A percentile compares a stretch with the other conserved stretches of the same genome.
Evolutionary conservation across 2,797 vertebrate species (phyloP).

Genomic region (Vireo griseus): DNA sequence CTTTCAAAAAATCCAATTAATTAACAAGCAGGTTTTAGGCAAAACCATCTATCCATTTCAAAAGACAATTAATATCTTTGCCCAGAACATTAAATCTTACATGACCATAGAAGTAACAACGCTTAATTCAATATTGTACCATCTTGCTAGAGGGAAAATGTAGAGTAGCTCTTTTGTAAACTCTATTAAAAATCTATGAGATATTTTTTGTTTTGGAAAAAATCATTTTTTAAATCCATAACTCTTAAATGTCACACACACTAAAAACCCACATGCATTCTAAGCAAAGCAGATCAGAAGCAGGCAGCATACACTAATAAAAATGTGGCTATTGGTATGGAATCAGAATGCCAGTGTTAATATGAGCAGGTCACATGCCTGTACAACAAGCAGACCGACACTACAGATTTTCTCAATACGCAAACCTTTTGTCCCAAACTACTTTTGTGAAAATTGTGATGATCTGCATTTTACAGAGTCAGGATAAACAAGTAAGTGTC

Average conservation of each 20-base stretch:
- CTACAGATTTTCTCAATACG: neutral
- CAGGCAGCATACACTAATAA: conserved; percentile 43
- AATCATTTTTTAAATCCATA: conserved; percentile 41
- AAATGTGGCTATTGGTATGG: conserved; percentile 11
- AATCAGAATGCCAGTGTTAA: conserved; percentile 31
- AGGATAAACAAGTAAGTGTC: neutral
- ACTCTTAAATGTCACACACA: neutral
- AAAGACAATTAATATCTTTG: conserved; percentile 57
- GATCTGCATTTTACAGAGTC: neutral
- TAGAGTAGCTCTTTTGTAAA: conserved; percentile 28
- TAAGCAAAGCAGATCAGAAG: conserved; percentile 50
- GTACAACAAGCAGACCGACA: conserved; percentile 2
- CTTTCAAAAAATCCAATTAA: conserved; percentile 61
- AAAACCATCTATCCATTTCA: conserved; percentile 54
- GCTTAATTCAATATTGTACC: conserved; percentile 38
- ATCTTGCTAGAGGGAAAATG: conserved; percentile 36
- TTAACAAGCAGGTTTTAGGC: conserved; percentile 55
- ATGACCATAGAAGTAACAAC: conserved; percentile 16
- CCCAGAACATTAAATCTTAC: conserved; percentile 28
- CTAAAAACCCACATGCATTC: conserved; percentile 38
- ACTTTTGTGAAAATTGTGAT: neutral
- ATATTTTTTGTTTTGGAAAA: conserved; percentile 6
- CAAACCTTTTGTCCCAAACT: neutral
- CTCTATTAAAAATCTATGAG: conserved; percentile 46
- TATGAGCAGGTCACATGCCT: neutral